A percentile compares a stretch with the other conserved stretches of the same genome.
phyloP scores from a whole-genome alignment of 2,888 invertebrate species.

The Lacanobia oleracea region DNA sequence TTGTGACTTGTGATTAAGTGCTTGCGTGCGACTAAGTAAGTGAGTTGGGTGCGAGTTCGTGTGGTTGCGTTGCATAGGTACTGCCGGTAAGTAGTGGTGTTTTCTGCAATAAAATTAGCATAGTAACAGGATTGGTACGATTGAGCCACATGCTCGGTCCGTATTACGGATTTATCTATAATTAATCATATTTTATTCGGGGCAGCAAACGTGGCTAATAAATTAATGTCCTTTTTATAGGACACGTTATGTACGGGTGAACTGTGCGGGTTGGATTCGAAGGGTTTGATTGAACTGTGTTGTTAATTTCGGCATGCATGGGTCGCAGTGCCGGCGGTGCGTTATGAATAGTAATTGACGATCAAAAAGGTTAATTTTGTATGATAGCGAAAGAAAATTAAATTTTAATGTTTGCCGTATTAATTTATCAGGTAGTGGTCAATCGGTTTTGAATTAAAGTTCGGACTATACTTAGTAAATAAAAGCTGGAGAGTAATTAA shows the following conservation, averaged over 20 bases:
- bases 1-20: constrained; percentile 85
- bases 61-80: constrained; percentile 75
- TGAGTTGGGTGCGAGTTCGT: constrained; percentile 78
- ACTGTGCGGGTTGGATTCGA: constrained; percentile 22
- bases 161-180: constrained; percentile 15
- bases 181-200: constrained; percentile 51
- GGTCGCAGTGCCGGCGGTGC: constrained; percentile 3
- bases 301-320: constrained; percentile 36
- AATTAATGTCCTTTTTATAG: constrained; percentile 29
- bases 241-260: constrained; percentile 10
- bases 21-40: constrained; percentile 68
- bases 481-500: not conserved
- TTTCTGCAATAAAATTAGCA: constrained; percentile 78
- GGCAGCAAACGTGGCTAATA: constrained; percentile 15
- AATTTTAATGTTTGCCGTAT: constrained; percentile 1
- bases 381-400: constrained; percentile 21
- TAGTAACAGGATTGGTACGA: constrained; percentile 66
- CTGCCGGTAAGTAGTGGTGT: constrained; percentile 80
- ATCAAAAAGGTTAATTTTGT: constrained; percentile 27
- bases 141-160: constrained; percentile 47
- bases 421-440: constrained; percentile 2
- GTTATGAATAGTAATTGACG: constrained; percentile 48
- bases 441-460: not conserved
- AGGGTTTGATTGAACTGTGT: constrained; percentile 34
- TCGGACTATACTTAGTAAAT: not conserved